Percentiles rank a stretch among this genome's conserved stretches.
These are phyloP conservation scores for Plecturocebus donacophilus DNA, from an alignment of 2,113 vertebrate species.

Conservation along the genomic window DNA sequence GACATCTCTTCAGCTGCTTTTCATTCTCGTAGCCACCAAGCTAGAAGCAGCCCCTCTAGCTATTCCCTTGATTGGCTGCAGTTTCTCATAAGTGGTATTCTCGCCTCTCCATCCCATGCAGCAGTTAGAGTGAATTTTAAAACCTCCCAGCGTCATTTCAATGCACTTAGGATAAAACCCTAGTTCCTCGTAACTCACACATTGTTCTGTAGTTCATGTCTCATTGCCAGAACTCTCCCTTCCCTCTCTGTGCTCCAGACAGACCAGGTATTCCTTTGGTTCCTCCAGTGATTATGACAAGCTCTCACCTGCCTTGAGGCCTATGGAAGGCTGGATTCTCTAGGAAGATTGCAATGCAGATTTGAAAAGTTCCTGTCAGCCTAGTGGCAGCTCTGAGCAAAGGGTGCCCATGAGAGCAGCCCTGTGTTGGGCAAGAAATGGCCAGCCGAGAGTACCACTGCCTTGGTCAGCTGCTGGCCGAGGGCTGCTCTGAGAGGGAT, in stretches of 20 bases:
- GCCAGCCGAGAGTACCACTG: too few species aligned
- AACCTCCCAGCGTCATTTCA: background rate
- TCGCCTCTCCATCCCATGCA: background rate
- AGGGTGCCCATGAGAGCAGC: background rate
- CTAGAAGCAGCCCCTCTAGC: background rate
- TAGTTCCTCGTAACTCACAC: background rate
- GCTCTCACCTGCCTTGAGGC: background rate
- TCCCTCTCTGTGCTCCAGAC: background rate
- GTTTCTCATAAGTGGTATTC: conserved; percentile 11
- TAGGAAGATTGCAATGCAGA: background rate
- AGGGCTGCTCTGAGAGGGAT: background rate
- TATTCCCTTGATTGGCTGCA: background rate
- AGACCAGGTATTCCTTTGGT: background rate
- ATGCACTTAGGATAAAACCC: background rate
- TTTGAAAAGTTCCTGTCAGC: background rate
- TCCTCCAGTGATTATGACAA: background rate
- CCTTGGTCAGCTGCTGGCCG: background rate
- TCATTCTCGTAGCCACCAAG: background rate
- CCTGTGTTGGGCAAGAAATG: background rate
- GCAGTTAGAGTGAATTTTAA: background rate
- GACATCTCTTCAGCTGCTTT: background rate
- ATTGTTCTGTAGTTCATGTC: background rate
- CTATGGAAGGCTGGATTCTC: background rate
- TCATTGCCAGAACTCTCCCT: background rate
- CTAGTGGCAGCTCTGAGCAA: background rate